phyloP scores from a whole-genome alignment of 2,113 vertebrate species.

The Macrotus californicus region DNA sequence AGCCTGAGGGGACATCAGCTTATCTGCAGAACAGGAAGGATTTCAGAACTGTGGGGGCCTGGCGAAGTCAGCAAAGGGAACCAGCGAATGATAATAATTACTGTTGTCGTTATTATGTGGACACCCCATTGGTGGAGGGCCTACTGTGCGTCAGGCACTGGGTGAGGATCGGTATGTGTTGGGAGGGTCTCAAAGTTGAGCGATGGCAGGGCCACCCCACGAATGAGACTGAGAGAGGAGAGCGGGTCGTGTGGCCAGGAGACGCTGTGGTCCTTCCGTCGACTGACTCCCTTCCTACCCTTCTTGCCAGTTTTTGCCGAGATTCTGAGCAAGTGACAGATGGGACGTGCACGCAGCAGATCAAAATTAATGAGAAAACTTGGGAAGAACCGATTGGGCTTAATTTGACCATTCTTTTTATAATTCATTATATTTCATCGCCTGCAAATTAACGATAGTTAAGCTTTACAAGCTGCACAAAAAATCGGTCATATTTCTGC shows the following conservation, averaged over 20 bases:
- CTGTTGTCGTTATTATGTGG: rapidly evolving
- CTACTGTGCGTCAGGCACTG: too few relatives aligned
- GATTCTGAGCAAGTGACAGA: not conserved
- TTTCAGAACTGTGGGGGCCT: not conserved
- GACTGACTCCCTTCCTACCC: not conserved
- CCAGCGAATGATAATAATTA: not conserved
- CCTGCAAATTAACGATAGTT: not conserved
- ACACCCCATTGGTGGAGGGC: not conserved
- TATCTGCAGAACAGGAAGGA: not conserved
- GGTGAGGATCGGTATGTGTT: not conserved
- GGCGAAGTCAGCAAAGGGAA: not conserved
- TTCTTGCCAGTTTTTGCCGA: not conserved
- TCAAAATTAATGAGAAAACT: slow-evolving; percentile 36
- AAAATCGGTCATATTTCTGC: not conserved
- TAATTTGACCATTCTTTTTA: not conserved
- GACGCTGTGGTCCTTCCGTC: rapidly evolving
- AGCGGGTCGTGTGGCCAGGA: not conserved
- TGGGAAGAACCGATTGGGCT: not conserved
- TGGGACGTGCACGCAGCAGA: not conserved
- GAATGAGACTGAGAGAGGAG: rapidly evolving
- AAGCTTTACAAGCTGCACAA: not conserved
- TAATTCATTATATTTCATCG: not conserved
- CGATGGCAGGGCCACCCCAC: not conserved
- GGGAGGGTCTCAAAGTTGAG: not conserved
- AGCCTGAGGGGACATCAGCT: not conserved